Conservation (phyloP, 2,113 vertebrate genomes). For the Rhineura floridana region DNA sequence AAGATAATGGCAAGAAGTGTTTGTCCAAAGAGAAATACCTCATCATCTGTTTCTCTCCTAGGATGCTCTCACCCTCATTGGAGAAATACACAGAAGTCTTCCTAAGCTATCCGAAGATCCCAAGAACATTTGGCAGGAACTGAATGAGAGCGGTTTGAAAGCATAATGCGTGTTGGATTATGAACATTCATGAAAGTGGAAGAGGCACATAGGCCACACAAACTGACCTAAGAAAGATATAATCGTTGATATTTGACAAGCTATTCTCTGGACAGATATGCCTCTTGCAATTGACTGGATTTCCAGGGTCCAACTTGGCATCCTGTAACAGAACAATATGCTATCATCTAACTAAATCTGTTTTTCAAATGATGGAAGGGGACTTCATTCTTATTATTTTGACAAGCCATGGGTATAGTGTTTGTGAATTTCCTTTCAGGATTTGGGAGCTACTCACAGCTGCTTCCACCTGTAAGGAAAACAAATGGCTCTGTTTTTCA, state of each 20-base stretch:
- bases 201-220: background rate
- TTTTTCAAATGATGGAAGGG: constrained; percentile 20
- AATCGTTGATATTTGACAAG: constrained; percentile 39
- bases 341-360: background rate
- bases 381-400: constrained; percentile 35
- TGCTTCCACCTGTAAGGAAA: constrained; percentile 48
- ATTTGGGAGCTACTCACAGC: constrained; percentile 54
- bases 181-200: background rate
- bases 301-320: background rate
- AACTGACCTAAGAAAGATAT: fast-evolving
- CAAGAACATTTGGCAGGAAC: constrained; percentile 72
- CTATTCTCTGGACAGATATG: constrained; percentile 25
- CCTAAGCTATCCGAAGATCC: constrained; percentile 71
- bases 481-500: constrained; percentile 17
- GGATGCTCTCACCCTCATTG: constrained; percentile 59
- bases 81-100: constrained; percentile 65
- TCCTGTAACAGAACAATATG: background rate
- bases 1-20: too few species aligned
- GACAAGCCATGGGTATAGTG: constrained; percentile 23
- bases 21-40: background rate
- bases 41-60: background rate
- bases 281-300: background rate
- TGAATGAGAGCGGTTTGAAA: constrained; percentile 55
- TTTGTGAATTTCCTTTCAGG: constrained; percentile 37
- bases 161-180: background rate